Evolutionary conservation across 2,113 vertebrate genomes (phyloP).

Genomic region (Otocyon megalotis): DNA sequence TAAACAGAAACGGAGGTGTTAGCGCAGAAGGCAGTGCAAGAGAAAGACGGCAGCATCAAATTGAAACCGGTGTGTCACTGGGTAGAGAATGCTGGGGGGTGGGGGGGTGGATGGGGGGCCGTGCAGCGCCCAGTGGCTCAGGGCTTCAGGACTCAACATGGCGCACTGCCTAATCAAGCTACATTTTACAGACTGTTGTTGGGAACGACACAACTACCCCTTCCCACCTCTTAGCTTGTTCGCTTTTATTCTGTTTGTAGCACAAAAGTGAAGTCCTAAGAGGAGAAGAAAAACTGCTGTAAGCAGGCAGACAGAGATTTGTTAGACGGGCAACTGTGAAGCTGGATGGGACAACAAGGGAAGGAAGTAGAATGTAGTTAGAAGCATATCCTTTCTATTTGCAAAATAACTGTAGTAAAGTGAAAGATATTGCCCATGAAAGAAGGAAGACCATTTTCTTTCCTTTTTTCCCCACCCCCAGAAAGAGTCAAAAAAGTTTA

Average conservation of each 20-base stretch:
- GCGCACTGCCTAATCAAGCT: slow-evolving; percentile 58
- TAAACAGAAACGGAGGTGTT: slow-evolving; percentile 97
- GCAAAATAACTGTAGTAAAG: slow-evolving; percentile 81
- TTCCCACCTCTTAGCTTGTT: background rate
- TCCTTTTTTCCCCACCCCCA: slow-evolving; percentile 74
- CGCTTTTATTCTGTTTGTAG: slow-evolving; percentile 67
- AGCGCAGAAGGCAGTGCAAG: slow-evolving; percentile 94
- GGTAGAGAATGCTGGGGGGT: slow-evolving; percentile 58
- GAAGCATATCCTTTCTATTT: slow-evolving; percentile 75
- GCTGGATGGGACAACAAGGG: background rate
- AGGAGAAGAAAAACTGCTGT: slow-evolving; percentile 32
- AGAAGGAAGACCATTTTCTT: slow-evolving; percentile 94
- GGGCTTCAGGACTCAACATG: background rate
- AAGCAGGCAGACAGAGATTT: slow-evolving; percentile 68
- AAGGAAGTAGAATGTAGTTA: slow-evolving; percentile 54
- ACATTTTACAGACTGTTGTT: slow-evolving; percentile 11
- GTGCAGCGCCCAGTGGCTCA: slow-evolving; percentile 64
- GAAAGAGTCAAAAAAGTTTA: slow-evolving; percentile 88
- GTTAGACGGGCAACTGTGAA: background rate
- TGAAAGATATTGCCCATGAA: slow-evolving; percentile 94
- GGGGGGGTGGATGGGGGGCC: background rate
- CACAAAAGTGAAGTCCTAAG: slow-evolving; percentile 61
- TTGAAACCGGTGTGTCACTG: slow-evolving; percentile 57
- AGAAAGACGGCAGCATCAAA: slow-evolving; percentile 86
- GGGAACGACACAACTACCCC: background rate